A percentile compares a stretch with the other conserved stretches of the same genome.
phyloP scores from a whole-genome alignment of 2,797 vertebrate species.

The Microcaecilia unicolor region DNA sequence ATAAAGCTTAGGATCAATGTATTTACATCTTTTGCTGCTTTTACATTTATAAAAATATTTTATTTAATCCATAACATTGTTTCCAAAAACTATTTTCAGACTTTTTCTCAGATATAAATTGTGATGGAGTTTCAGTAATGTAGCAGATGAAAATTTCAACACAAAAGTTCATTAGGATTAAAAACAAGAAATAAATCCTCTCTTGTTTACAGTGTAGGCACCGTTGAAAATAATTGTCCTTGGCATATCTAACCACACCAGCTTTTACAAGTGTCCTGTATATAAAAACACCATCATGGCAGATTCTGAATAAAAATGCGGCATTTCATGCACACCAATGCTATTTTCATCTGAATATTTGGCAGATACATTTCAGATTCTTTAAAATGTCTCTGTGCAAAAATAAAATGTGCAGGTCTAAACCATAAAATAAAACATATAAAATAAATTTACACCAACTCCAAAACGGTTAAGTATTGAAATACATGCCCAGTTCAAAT shows the following conservation, averaged over 20 bases:
- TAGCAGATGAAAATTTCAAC: conserved; percentile 55
- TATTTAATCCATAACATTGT: conserved; percentile 65
- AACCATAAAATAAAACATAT: conserved; percentile 56
- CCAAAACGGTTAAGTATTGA: conserved; percentile 47
- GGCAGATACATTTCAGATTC: conserved; percentile 46
- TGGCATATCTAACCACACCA: conserved; percentile 47
- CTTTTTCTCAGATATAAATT: conserved; percentile 51
- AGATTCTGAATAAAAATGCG: conserved; percentile 35
- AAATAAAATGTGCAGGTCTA: conserved; percentile 49
- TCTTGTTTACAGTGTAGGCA: conserved; percentile 61
- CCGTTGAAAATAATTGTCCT: conserved; percentile 58
- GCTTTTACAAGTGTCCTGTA: conserved; percentile 45
- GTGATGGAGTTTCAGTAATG: conserved; percentile 49
- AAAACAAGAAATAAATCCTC: conserved; percentile 53
- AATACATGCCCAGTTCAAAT: conserved; percentile 51
- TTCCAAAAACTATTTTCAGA: conserved; percentile 66
- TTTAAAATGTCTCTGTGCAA: conserved; percentile 50
- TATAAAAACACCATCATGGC: conserved; percentile 41
- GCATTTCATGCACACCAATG: conserved; percentile 37
- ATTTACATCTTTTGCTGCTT: conserved; percentile 66
- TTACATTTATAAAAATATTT: conserved; percentile 76
- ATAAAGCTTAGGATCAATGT: conserved; percentile 66
- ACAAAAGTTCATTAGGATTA: conserved; percentile 56
- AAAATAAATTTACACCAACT: conserved; percentile 59
- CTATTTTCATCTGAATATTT: conserved; percentile 48